These are phyloP conservation scores for Punctoribates punctum DNA, from an alignment of 2,888 invertebrate species.

Conservation along the genomic window DNA sequence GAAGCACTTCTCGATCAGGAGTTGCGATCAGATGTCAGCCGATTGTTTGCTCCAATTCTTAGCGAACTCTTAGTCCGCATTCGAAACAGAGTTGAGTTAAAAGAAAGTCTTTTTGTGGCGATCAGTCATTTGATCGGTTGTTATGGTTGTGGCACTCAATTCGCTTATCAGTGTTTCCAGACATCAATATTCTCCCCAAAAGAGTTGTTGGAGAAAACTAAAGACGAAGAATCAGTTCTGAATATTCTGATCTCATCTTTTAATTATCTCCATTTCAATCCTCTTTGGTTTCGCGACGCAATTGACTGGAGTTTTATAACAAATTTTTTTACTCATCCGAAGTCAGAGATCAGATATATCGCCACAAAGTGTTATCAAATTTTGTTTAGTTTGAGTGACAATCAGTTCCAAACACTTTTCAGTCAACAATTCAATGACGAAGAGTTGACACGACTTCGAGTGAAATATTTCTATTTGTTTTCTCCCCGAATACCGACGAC, in stretches of 20 bases:
- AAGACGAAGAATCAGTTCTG: conserved; percentile 10
- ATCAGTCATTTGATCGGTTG: conserved; percentile 41
- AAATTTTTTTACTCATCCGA: conserved; percentile 19
- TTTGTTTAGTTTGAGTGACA: conserved; percentile 27
- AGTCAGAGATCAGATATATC: conserved; percentile 19
- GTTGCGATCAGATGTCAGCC: conserved; percentile 7
- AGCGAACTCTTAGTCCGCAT: conserved; percentile 26
- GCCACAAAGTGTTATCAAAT: conserved; percentile 10
- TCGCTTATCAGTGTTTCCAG: conserved; percentile 40
- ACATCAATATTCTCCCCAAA: not conserved
- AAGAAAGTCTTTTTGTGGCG: conserved; percentile 24
- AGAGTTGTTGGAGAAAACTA: not conserved
- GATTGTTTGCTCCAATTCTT: conserved; percentile 36
- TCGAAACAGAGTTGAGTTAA: not conserved
- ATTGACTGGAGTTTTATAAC: conserved; percentile 39
- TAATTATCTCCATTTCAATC: conserved; percentile 37
- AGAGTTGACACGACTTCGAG: conserved; percentile 14
- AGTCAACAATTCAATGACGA: not conserved
- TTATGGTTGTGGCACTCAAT: conserved; percentile 38
- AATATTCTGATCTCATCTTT: conserved; percentile 28
- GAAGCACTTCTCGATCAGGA: not conserved
- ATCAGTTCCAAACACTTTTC: not conserved
- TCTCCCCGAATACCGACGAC: conserved; percentile 13
- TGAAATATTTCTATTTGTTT: conserved; percentile 19
- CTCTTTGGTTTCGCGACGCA: conserved; percentile 28